Evolutionary conservation across 2,113 vertebrate genomes (phyloP).

Genomic region (Carettochelys insculpta): DNA sequence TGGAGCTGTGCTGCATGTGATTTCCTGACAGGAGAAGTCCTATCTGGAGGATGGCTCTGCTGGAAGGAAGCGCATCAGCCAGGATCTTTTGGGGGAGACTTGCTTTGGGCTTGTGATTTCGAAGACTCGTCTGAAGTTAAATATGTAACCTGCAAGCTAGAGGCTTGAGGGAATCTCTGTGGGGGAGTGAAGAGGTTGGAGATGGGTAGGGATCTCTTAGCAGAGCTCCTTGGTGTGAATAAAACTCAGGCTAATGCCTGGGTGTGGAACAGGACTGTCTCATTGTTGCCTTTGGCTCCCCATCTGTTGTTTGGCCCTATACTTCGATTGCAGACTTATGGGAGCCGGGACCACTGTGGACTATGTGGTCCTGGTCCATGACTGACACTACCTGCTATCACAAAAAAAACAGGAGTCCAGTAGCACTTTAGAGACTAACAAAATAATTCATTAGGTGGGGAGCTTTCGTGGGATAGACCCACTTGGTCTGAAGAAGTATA

Average conservation of each 20-base stretch:
- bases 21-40: not conserved
- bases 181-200: not conserved
- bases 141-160: rapidly evolving
- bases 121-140: too few relatives aligned
- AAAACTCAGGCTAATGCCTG: not conserved
- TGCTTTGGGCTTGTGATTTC: too few relatives aligned
- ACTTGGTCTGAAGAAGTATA: too few relatives aligned
- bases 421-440: too few relatives aligned
- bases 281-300: rapidly evolving
- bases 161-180: rapidly evolving
- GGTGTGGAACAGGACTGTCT: not conserved
- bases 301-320: not conserved
- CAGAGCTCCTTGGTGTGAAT: not conserved
- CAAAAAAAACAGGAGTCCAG: too few relatives aligned
- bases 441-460: too few relatives aligned
- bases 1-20: not conserved
- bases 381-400: not conserved
- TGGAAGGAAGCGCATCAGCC: too few relatives aligned
- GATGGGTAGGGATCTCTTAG: not conserved
- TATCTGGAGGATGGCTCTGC: too few relatives aligned
- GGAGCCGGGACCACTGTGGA: not conserved
- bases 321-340: rapidly evolving
- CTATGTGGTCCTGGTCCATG: not conserved
- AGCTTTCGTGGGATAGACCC: too few relatives aligned
- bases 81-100: not conserved